Percentiles rank a stretch among this genome's conserved stretches.
phyloP scores from a whole-genome alignment of 1,140 invertebrate species.

The Leptinotarsa undecemlineata region DNA sequence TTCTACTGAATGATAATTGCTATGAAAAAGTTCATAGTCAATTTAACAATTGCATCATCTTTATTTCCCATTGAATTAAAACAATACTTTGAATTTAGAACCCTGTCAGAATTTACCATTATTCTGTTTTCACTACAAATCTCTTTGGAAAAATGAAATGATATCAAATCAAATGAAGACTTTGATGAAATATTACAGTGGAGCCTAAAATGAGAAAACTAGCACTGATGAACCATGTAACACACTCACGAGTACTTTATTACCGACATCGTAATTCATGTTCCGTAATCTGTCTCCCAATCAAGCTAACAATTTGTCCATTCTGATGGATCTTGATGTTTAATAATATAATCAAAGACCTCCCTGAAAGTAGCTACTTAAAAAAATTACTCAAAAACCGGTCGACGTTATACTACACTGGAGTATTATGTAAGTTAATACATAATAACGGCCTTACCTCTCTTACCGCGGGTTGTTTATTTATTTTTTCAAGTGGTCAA shows the following conservation, averaged over 20 bases:
- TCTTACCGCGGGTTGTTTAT: constrained; percentile 12
- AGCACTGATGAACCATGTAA: no score
- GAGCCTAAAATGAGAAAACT: no score
- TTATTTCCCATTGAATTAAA: no score
- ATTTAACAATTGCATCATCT: no score
- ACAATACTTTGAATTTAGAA: no score
- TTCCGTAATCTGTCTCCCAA: neutral
- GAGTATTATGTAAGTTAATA: constrained; percentile 6
- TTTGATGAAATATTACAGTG: no score
- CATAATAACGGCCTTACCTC: constrained; percentile 4
- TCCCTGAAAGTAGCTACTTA: constrained; percentile 1
- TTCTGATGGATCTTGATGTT: neutral
- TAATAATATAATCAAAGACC: constrained; percentile 8
- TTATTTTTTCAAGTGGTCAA: constrained; percentile 11
- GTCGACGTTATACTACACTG: neutral
- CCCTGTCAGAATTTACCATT: no score
- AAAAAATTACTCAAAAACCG: constrained; percentile 1
- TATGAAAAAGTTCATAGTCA: no score
- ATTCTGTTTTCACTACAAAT: no score
- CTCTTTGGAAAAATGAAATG: no score
- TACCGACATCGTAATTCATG: neutral
- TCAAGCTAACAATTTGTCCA: neutral
- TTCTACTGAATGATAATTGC: no score
- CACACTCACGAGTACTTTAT: neutral
- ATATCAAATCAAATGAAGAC: no score